Conservation (phyloP, 1,140 invertebrate species). For the Saccostrea cuccullata region DNA sequence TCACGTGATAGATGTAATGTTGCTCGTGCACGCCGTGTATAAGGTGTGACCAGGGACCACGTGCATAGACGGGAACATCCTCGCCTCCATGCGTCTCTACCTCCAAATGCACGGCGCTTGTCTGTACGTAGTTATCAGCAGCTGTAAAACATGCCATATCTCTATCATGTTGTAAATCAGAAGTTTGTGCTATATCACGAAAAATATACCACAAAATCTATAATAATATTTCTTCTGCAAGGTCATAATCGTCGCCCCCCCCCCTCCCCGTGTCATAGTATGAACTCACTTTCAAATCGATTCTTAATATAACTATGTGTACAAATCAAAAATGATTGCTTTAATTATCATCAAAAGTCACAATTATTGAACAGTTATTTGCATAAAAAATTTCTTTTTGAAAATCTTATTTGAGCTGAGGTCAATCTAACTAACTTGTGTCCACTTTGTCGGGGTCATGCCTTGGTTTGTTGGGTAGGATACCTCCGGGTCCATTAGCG, state of each 20-base stretch:
- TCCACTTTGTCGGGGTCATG: slow-evolving; percentile 51
- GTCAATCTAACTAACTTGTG: slow-evolving; percentile 56
- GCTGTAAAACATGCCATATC: slow-evolving; percentile 56
- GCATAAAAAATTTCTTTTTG: too few relatives aligned
- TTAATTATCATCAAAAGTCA: too few relatives aligned
- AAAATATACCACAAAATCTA: too few relatives aligned
- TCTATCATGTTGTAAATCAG: background rate
- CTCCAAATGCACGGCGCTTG: slow-evolving; percentile 83
- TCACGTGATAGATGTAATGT: slow-evolving; percentile 91
- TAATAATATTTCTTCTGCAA: too few relatives aligned
- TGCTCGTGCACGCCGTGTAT: slow-evolving; percentile 95
- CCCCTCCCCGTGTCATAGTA: too few relatives aligned
- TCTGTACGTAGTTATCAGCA: slow-evolving; percentile 57
- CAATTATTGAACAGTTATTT: too few relatives aligned
- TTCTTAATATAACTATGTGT: too few relatives aligned
- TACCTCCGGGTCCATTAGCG: slow-evolving; percentile 75
- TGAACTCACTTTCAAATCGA: too few relatives aligned
- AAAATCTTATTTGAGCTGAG: too few relatives aligned
- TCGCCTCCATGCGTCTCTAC: slow-evolving; percentile 78
- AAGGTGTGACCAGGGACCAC: slow-evolving; percentile 90
- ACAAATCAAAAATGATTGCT: too few relatives aligned
- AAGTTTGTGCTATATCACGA: background rate
- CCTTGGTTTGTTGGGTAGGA: slow-evolving; percentile 46
- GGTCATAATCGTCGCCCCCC: too few relatives aligned
- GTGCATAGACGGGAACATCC: slow-evolving; percentile 77